Evolutionary conservation across 2,797 vertebrate species (phyloP), one percentile per base, ranked within the genome.

Genomic region (Acrocephalus scirpaceus): DNA sequence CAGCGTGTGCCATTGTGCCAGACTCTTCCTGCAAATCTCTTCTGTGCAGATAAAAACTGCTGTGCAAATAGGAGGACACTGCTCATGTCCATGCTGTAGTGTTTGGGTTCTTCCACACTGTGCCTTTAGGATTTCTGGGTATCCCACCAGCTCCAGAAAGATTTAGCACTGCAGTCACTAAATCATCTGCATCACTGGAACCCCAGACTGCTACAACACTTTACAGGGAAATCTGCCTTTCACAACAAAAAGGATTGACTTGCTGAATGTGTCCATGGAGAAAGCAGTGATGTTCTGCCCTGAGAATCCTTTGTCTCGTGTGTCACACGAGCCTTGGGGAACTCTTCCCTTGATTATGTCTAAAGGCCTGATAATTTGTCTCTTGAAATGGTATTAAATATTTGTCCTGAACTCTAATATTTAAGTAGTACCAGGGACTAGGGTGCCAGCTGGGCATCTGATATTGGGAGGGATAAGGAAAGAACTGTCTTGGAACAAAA

Each of bases 1-100:
- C 5, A 3, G 21, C 2, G 0, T 7, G 22, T 69, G 36, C 66
- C 0, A 0, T 11, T 47, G 19, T 86, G 14, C 47, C 30, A 30
- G 30, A n/a, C 40, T 67, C 45, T 26, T 70, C 44, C 42, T 81
- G 27, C 10, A 71, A 44, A 32, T 61, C 50, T 88, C 61, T 92
- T 23, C 61, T 38, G 6, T 53, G 61, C n/a, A 22, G 38, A 26
- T 22, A 50, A 66, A 66, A 79, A 45, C 29, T 50, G 29, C 51
- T 4, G 0, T 62, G 51, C 0, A 3, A 18, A 5, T 5, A n/a
- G 42, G 10, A 69, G 13, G 30, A 51, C 48, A 10, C 45, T 58
- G n/a, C 47, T 70, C 7, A 3, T 7, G 6, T 26, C 47, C 23
- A 1, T 2, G 2, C 30, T 48, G 27, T n/a, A 30, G 32, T 3